Percentiles rank a stretch among this genome's conserved stretches.
These are phyloP conservation scores for Artibeus lituratus DNA, from an alignment of 2,797 vertebrate genomes.

Conservation along the genomic window DNA sequence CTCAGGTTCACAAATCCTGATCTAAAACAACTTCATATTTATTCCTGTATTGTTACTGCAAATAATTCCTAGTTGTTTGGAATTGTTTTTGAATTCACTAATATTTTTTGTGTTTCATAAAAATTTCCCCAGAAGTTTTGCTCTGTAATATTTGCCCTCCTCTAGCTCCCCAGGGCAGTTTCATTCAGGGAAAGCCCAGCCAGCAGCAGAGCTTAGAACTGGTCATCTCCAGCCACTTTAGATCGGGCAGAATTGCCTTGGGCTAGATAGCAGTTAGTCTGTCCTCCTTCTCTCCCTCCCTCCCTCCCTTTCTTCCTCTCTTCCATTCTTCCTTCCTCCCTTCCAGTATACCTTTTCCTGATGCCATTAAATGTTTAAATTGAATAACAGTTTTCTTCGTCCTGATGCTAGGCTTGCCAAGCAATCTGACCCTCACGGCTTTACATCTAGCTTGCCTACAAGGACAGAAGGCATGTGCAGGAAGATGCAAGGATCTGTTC, in stretches of 20 bases:
- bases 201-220: neutral
- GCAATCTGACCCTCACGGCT: neutral
- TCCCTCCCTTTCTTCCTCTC: no score
- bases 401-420: neutral
- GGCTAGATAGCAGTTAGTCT: neutral
- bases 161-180: neutral
- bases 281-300: no score
- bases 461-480: neutral
- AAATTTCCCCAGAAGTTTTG: neutral
- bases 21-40: neutral
- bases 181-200: neutral
- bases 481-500: neutral
- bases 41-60: neutral
- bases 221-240: neutral
- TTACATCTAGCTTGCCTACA: neutral
- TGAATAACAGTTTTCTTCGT: neutral
- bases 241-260: neutral
- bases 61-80: neutral
- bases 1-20: neutral
- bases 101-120: neutral
- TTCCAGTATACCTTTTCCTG: neutral
- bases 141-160: neutral
- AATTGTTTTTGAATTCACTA: conserved; percentile 31
- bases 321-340: neutral
- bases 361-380: neutral